Conservation (phyloP, 2,888 invertebrate species). For the Epirrita christyi region DNA sequence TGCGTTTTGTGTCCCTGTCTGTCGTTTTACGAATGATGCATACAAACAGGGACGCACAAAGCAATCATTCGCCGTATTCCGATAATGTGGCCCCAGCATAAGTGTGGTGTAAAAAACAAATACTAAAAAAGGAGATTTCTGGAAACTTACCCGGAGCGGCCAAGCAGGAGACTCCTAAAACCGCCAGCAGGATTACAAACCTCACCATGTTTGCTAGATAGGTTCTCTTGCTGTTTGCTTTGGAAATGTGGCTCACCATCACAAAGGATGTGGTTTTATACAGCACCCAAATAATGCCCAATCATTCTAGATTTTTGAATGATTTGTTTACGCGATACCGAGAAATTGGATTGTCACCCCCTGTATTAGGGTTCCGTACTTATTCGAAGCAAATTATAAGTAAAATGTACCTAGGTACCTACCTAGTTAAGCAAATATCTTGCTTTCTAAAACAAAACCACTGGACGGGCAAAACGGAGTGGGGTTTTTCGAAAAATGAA, state of each 20-base stretch:
- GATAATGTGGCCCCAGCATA: too few species aligned
- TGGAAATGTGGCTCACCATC: constrained; percentile 32
- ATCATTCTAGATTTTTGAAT: constrained; percentile 55
- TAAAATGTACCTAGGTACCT: too few species aligned
- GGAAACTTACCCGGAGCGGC: constrained; percentile 58
- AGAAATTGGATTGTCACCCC: constrained; percentile 55
- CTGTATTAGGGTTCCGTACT: constrained; percentile 37
- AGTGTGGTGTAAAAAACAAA: too few species aligned
- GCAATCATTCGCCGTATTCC: too few species aligned
- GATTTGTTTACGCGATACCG: constrained; percentile 56
- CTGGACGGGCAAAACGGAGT: too few species aligned
- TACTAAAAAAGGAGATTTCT: too few species aligned
- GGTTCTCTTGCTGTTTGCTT: constrained; percentile 22
- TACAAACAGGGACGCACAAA: too few species aligned
- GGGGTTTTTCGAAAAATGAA: too few species aligned
- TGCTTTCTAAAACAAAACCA: neutral
- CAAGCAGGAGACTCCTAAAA: constrained; percentile 43
- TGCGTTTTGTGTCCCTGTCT: too few species aligned
- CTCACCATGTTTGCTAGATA: constrained; percentile 43
- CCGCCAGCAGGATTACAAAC: constrained; percentile 42
- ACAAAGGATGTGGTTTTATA: constrained; percentile 52
- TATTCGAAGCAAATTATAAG: too few species aligned
- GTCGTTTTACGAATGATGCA: too few species aligned
- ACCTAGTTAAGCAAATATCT: neutral
- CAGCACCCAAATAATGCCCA: constrained; percentile 44